These are phyloP conservation scores for Pomacea canaliculata DNA, from an alignment of 2,888 invertebrate species.

Conservation along the genomic window DNA sequence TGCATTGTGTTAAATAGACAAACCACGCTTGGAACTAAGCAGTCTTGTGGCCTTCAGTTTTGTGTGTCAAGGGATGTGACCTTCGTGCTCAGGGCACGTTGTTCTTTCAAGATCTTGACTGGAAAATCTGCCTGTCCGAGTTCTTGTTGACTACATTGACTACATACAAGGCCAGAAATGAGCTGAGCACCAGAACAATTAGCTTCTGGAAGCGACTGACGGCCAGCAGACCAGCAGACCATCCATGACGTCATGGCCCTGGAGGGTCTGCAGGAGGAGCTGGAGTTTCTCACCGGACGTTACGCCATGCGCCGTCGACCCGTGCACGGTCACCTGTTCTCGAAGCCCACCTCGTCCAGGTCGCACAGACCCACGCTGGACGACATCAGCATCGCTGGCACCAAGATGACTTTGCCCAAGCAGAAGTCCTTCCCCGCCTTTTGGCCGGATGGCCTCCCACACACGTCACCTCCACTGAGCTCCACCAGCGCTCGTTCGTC, in stretches of 20 bases:
- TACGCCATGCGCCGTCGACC: constrained; percentile 18
- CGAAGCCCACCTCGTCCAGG: constrained; percentile 4
- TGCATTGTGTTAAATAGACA: too few species aligned
- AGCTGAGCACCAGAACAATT: too few species aligned
- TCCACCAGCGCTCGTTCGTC: neutral
- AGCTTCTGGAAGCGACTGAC: too few species aligned
- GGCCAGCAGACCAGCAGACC: neutral
- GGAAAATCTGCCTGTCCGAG: too few species aligned
- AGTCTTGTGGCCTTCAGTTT: too few species aligned
- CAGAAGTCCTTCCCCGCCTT: neutral
- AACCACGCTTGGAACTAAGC: too few species aligned
- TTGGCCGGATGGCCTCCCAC: neutral
- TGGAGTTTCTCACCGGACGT: constrained; percentile 19
- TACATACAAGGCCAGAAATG: too few species aligned
- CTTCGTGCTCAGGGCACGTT: too few species aligned
- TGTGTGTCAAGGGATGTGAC: too few species aligned
- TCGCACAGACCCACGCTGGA: constrained; percentile 3
- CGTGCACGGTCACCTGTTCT: constrained; percentile 10
- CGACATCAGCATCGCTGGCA: constrained; percentile 14
- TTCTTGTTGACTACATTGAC: too few species aligned
- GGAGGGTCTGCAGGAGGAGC: constrained; percentile 10
- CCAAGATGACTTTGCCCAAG: constrained; percentile 11
- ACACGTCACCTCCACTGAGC: neutral
- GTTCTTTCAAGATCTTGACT: too few species aligned
- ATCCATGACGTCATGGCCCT: constrained; percentile 7